Evolutionary conservation across 2,797 vertebrate species (phyloP), one percentile per base, ranked within the genome.

Genomic region (Acipenser ruthenus): DNA sequence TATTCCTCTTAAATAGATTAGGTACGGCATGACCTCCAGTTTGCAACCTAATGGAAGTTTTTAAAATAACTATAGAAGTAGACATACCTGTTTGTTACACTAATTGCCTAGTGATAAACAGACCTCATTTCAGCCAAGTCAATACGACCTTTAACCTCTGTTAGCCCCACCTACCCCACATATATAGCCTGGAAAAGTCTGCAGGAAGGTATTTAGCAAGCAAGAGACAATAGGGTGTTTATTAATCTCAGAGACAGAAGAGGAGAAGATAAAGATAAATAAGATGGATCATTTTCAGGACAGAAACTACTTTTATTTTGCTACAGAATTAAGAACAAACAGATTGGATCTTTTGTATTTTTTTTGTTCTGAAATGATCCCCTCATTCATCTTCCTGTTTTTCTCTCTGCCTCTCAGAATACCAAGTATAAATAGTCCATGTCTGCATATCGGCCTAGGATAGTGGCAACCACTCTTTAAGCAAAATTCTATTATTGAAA

Each of bases 401-500:
- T 49, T 12, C 56, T 49, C 13, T 48, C 48, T 4, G 13, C 48
- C 62, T 37, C 9, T 8, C 50, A 10, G 51, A 63, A 62, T 69
- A 61, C 56, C 58, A 65, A 67, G 62, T 67, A 62, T 49, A 18
- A 62, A 18, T 18, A 47, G 10, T 7, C 7, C 48, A 37, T 48
- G n/a, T 58, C 6, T 62, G 47, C 11, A 60, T 13, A 59, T 49
- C 12, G 5, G 12, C 60, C 8, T 1, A 10, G 7, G 7, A 62
- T 10, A 6, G 37, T 50, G 37, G 55, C 48, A 58, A 37, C 58
- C 18, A 15, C 15, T 58, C 50, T 60, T 52, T 65, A 12, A 60
- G 53, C 69, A 23, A 65, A 61, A 50, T 64, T 79, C 12, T 69
- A 73, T 79, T 73, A 73, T 61, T 74, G 65, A 83, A 78, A 70